Base-by-base conservation (phyloP, 2,113 vertebrate species). In the Charadrius vociferus region DNA sequence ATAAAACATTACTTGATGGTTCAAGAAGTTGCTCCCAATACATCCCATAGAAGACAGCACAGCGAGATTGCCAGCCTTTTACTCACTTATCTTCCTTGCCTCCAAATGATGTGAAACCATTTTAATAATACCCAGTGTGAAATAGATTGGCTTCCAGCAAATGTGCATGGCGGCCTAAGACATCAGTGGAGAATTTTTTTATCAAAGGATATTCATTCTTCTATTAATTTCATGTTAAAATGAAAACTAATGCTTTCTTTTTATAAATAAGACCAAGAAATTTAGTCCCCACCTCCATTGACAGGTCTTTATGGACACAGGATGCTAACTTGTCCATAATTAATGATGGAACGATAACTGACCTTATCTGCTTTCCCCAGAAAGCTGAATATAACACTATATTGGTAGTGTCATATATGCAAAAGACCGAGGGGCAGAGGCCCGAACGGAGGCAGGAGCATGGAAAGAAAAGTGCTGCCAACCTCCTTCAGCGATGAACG, bases 401-500 rank as follows among this genome's bases (percentile, higher is more conserved):
- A 32, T 27, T 29, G 27, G 22, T 37, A 22, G 23, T 12, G 43
- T 47, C 55, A 53, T 30, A 74, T 56, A 45, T 24, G 77, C 16
- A 32, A 50, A 58, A 23, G 37, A 14, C 15, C 1, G 6, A 58
- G 50, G 34, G 68, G 17, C 71, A 56, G 1, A 9, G 73, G 36
- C 79, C 80, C 41, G 17, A 88, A 67, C 0, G 0, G 52, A 45
- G 53, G 32, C 45, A 77, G n/a, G 8, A 41, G 9, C 27, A 6
- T 30, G 32, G 36, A 61, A 68, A 72, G 12, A 13, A 17, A 72
- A 82, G 26, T 1, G 1, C 37, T 72, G 55, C 34, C 72, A 79
- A 4, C 18, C 26, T 58, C 27, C 37, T 80, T 36, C n/a, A 56
- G 59, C 4, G 1, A 22, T 4, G 27, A 77, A 43, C 0, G 4